Evolutionary conservation across 2,797 vertebrate species (phyloP).

Genomic region (Hippocampus kuda): DNA sequence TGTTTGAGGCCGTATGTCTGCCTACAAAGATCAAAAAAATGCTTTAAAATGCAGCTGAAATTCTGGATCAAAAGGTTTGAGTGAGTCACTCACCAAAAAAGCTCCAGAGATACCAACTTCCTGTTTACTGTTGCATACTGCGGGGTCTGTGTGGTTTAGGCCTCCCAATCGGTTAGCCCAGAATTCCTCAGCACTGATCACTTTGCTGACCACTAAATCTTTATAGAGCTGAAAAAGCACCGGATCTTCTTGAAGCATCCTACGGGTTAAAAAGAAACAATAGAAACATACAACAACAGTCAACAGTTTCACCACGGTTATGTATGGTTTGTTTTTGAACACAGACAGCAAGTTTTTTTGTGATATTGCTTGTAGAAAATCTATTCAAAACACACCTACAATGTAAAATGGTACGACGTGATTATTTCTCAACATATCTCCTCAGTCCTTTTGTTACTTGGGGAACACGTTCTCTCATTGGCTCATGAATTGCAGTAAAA

Average conservation of each 20-base stretch:
- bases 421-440: too few species aligned
- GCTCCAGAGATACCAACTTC: constrained; percentile 98
- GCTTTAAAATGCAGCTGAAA: not conserved
- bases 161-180: constrained; percentile 93
- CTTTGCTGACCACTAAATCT: constrained; percentile 96
- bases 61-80: not conserved
- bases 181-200: constrained; percentile 97
- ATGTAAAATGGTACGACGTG: too few species aligned
- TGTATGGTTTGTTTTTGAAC: too few species aligned
- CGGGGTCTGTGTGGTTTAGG: constrained; percentile 71
- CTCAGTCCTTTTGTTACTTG: too few species aligned
- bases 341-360: too few species aligned
- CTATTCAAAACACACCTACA: too few species aligned
- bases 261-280: constrained; percentile 31
- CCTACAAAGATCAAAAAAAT: constrained; percentile 62
- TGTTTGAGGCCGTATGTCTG: constrained; percentile 94
- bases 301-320: not conserved
- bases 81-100: constrained; percentile 77
- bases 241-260: constrained; percentile 98
- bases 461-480: too few species aligned
- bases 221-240: constrained; percentile 98
- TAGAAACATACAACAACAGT: not conserved
- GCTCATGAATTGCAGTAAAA: too few species aligned
- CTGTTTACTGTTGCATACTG: constrained; percentile 77
- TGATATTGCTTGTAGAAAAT: too few species aligned